Percentiles rank a stretch among this genome's conserved stretches.
Evolutionary conservation across 2,888 invertebrate species (phyloP).

Genomic region (Hydropsyche betteni): DNA sequence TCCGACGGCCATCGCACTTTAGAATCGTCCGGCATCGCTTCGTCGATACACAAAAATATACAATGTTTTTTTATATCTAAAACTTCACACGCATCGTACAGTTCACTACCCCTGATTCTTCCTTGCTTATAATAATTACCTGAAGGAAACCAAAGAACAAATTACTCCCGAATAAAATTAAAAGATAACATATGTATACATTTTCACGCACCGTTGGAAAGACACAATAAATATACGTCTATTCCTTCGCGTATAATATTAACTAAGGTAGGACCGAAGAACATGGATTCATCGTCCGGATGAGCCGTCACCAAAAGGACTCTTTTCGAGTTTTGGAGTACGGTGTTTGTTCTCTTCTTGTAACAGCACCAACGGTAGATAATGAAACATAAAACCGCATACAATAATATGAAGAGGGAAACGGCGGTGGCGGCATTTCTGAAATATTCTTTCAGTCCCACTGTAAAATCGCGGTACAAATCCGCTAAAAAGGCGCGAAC

Average conservation of each 20-base stretch:
- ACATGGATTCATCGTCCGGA: slow-evolving; percentile 99
- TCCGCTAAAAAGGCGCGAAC: neutral
- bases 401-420: slow-evolving; percentile 15
- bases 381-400: slow-evolving; percentile 42
- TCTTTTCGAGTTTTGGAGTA: slow-evolving; percentile 41
- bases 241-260: slow-evolving; percentile 72
- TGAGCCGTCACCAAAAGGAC: slow-evolving; percentile 83
- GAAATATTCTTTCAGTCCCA: slow-evolving; percentile 20
- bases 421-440: neutral
- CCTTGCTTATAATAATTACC: slow-evolving; percentile 75
- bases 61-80: slow-evolving; percentile 83
- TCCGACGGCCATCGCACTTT: slow-evolving; percentile 79
- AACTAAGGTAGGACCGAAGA: slow-evolving; percentile 91
- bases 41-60: slow-evolving; percentile 76
- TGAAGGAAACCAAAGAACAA: slow-evolving; percentile 54
- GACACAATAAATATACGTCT: slow-evolving; percentile 82
- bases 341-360: slow-evolving; percentile 36
- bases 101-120: slow-evolving; percentile 74
- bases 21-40: slow-evolving; percentile 80
- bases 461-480: neutral
- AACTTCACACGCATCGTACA: slow-evolving; percentile 80
- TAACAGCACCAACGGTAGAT: slow-evolving; percentile 41
- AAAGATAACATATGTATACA: slow-evolving; percentile 4
- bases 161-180: neutral
- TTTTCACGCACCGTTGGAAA: slow-evolving; percentile 76